Evolutionary conservation across 2,888 invertebrate genomes (phyloP).

Genomic region (Tetanocera ferruginea): DNA sequence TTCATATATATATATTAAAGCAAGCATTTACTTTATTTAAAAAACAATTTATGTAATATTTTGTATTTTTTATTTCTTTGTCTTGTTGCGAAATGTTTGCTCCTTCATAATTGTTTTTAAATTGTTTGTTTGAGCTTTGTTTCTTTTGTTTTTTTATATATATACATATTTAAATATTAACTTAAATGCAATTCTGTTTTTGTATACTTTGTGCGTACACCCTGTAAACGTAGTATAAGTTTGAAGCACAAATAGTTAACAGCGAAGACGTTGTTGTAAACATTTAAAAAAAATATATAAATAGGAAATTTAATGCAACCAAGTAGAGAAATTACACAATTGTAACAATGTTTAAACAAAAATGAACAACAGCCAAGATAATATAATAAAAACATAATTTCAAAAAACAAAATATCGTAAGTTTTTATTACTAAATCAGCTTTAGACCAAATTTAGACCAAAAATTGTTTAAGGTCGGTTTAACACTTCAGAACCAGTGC

Average conservation of each 20-base stretch:
- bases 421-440: neutral
- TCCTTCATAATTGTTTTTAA: neutral
- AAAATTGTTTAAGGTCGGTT: too few relatives aligned
- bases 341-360: neutral
- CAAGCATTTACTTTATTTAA: conserved; percentile 47
- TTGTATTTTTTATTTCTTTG: conserved; percentile 12
- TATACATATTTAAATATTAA: neutral
- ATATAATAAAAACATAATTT: conserved; percentile 17
- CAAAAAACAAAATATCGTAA: neutral
- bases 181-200: neutral
- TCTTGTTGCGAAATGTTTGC: conserved; percentile 33
- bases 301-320: conserved; percentile 7
- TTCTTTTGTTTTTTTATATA: conserved; percentile 18
- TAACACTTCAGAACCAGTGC: too few relatives aligned
- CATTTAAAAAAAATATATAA: neutral
- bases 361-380: conserved; percentile 15
- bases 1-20: conserved; percentile 34
- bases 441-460: too few relatives aligned
- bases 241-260: conserved; percentile 36
- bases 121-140: neutral
- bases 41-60: conserved; percentile 18
- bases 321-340: neutral
- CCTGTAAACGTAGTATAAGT: conserved; percentile 3
- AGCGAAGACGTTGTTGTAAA: conserved; percentile 49
- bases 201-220: conserved; percentile 8